Conservation (phyloP, 2,888 invertebrate genomes). For the Brenthis ino region DNA sequence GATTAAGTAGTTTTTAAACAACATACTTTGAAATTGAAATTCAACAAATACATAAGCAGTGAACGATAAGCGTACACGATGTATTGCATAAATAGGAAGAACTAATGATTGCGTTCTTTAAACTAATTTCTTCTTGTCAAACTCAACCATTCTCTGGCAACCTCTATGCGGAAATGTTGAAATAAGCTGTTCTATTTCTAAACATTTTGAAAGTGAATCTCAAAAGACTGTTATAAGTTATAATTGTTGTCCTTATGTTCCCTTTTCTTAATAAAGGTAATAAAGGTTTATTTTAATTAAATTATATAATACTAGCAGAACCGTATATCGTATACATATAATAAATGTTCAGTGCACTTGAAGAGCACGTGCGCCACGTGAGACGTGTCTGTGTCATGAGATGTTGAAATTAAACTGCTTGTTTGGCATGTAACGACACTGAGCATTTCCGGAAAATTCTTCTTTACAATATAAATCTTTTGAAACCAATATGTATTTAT, state of each 20-base stretch:
- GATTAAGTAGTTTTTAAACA: no score
- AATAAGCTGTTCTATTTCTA: slow-evolving; percentile 59
- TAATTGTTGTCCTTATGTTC: background rate
- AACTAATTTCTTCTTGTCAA: slow-evolving; percentile 16
- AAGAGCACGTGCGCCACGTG: slow-evolving; percentile 16
- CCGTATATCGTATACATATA: background rate
- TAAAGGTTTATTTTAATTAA: no score
- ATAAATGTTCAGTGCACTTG: background rate
- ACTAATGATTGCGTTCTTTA: slow-evolving; percentile 21
- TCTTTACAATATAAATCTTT: background rate
- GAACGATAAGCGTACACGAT: no score
- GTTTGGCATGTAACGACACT: background rate
- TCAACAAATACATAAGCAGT: no score
- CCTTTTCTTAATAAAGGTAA: no score
- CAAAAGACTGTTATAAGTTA: slow-evolving; percentile 21
- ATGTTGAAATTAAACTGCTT: slow-evolving; percentile 4
- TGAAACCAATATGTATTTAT: background rate
- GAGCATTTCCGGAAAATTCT: background rate
- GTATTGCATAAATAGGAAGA: slow-evolving; percentile 1
- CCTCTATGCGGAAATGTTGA: slow-evolving; percentile 58
- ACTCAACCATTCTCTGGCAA: slow-evolving; percentile 47
- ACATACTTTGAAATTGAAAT: no score
- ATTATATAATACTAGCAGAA: no score
- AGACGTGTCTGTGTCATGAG: slow-evolving; percentile 8
- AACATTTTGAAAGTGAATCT: slow-evolving; percentile 38